These are phyloP conservation scores for Puntigrus tetrazona DNA, from an alignment of 2,113 vertebrate species.

Conservation along the genomic window DNA sequence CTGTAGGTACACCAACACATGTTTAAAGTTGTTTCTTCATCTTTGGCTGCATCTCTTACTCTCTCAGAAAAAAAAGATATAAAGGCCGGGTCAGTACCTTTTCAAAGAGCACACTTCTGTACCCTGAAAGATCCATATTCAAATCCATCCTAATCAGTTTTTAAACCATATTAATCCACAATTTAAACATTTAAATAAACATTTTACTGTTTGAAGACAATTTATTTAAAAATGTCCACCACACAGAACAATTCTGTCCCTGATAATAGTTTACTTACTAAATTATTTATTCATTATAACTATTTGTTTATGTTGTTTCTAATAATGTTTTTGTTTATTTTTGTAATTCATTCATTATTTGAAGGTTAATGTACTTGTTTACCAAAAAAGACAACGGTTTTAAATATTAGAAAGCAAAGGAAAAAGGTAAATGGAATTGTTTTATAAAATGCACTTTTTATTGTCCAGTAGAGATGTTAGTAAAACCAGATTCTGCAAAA, in stretches of 20 bases:
- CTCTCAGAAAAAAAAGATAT: neutral
- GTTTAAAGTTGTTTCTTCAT: neutral
- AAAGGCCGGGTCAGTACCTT: neutral
- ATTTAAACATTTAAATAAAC: too few relatives aligned
- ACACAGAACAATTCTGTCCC: neutral
- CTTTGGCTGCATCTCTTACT: neutral
- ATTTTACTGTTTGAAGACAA: too few relatives aligned
- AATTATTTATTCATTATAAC: neutral
- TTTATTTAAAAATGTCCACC: neutral
- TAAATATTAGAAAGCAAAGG: neutral
- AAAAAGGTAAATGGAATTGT: neutral
- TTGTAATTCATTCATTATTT: neutral
- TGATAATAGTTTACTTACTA: neutral
- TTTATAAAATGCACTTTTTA: neutral
- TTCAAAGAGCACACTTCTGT: neutral
- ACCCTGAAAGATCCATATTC: neutral
- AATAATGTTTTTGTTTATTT: neutral
- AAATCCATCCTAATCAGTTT: neutral
- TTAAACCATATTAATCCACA: neutral
- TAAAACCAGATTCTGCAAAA: neutral
- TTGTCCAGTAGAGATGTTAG: neutral
- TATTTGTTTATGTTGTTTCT: neutral
- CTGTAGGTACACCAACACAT: slow-evolving; percentile 1
- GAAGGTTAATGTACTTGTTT: neutral
- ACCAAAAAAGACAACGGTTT: neutral